Percentiles rank a stretch among this genome's conserved stretches.
phyloP scores from a whole-genome alignment of 2,113 vertebrate genomes.

The Andinoacara biseriatus region DNA sequence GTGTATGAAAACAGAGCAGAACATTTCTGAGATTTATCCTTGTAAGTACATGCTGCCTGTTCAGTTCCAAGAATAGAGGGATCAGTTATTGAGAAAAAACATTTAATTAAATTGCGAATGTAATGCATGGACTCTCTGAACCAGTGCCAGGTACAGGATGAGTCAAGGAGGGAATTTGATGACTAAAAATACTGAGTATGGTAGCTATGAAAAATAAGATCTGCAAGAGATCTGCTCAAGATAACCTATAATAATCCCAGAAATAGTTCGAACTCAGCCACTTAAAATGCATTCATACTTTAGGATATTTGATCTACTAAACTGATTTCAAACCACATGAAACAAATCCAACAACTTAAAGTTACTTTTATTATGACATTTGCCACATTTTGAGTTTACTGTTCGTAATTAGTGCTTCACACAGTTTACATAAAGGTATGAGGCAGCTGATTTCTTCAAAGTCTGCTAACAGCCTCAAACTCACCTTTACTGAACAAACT shows the following conservation, averaged over 20 bases:
- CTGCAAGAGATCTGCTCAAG: neutral
- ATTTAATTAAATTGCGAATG: constrained; percentile 24
- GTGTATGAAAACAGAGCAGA: neutral
- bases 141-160: constrained; percentile 9
- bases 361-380: neutral
- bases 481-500: constrained; percentile 78
- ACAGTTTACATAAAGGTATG: neutral
- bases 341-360: neutral
- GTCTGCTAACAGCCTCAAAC: neutral
- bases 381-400: neutral
- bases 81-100: constrained; percentile 30
- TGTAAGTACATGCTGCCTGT: neutral
- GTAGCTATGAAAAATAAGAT: neutral
- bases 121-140: neutral
- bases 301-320: neutral
- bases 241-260: neutral
- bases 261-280: neutral
- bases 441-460: neutral
- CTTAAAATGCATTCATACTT: neutral
- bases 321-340: neutral
- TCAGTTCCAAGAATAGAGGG: constrained; percentile 25
- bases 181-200: neutral
- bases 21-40: constrained; percentile 14
- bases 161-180: constrained; percentile 8
- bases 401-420: neutral